Evolutionary conservation across 2,797 vertebrate species (phyloP).

Genomic region (Dendrocincla fuliginosa): DNA sequence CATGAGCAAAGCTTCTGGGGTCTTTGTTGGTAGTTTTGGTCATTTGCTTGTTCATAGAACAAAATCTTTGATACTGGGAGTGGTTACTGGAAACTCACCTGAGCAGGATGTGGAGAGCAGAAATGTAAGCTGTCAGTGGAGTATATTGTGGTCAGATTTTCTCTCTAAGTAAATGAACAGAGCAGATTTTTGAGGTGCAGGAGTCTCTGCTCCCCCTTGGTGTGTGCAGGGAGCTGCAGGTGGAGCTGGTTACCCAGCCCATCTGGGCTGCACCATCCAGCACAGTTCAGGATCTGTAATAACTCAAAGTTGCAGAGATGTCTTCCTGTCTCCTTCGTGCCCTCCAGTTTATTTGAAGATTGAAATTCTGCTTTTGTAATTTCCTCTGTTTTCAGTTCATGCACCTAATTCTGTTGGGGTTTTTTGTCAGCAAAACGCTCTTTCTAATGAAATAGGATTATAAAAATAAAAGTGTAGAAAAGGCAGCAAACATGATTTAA

Average conservation of each 20-base stretch:
- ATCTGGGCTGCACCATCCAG: no score
- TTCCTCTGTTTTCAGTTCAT: background rate
- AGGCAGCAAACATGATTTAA: background rate
- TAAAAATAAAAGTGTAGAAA: background rate
- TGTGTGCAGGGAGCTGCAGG: background rate
- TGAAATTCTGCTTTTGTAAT: background rate
- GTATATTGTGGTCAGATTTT: background rate
- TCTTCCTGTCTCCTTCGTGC: background rate
- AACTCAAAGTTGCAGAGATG: background rate
- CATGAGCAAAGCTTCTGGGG: background rate
- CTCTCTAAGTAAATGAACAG: background rate
- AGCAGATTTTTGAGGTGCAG: background rate
- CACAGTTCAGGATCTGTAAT: background rate
- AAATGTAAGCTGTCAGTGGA: background rate
- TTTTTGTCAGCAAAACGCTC: background rate
- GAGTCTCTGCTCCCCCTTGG: background rate
- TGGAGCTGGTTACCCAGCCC: no score
- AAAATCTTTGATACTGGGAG: background rate
- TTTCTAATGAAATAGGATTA: background rate
- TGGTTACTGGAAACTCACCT: background rate
- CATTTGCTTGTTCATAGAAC: background rate
- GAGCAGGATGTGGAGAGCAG: background rate
- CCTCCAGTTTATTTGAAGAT: background rate
- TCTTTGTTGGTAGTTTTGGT: background rate
- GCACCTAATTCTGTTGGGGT: background rate